Evolutionary conservation across 2,113 vertebrate genomes (phyloP), one percentile per base, ranked within the genome.

Genomic region (Regulus satrapa): DNA sequence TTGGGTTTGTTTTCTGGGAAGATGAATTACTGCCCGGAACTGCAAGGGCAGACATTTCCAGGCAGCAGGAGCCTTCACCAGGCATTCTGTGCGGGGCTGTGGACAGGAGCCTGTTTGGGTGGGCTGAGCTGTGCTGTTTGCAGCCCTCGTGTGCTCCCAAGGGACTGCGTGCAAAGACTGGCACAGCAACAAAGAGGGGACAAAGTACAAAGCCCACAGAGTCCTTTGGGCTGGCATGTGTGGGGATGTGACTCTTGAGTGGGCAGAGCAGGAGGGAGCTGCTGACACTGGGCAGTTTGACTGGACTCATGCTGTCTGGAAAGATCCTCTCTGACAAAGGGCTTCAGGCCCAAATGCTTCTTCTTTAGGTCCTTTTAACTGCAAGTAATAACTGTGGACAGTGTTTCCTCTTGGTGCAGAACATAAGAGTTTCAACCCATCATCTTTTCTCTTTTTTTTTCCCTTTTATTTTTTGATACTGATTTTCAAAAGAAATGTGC

Each of bases 271-370:
- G 20, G 18, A 83, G 19, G 32, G 62, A 66, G 29, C 8, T 6
- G 2, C 16, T 49, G 68, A 45, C 10, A 4, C 4, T 0, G 0
- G 55, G 40, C 6, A 26, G 25, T 34, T 87, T 14, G 3, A 25
- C 24, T 43, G 31, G 29, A 26, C 36, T 62, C 14, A 31, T 59
- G 10, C 48, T 52, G 9, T 34, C 29, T 1, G 3, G 59, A 52
- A 55, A 52, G 26, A 10, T 72, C 26, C 34, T 48, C 51, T 48
- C 24, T 62, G 64, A 52, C 2, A 6, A 81, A 67, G 36, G 24
- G 15, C 28, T 52, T 56, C 13, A 59, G 17, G 28, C 12, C 28
- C 48, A 67, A 40, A 41, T 6, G 3, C 34, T 90, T 66, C 18
- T 56, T 72, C 43, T 63, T 84, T 8, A 63, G 5, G 18, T 59